phyloP scores from a whole-genome alignment of 1,140 invertebrate genomes.

The Drosophila leontia region DNA sequence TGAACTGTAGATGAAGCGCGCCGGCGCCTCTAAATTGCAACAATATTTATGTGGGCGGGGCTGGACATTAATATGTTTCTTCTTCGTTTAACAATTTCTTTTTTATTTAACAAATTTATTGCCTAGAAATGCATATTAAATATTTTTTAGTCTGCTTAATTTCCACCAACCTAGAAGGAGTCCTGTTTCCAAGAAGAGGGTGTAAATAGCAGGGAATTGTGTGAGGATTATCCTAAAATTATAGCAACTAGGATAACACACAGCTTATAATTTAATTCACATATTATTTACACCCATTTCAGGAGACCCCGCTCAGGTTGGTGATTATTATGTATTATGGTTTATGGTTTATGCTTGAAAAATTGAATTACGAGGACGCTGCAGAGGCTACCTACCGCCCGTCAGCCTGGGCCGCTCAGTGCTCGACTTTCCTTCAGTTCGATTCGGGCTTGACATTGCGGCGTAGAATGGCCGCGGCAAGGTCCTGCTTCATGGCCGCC shows the following conservation, averaged over 20 bases:
- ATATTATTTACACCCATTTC: constrained; percentile 2
- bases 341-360: constrained; percentile 32
- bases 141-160: constrained; percentile 40
- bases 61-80: constrained; percentile 70
- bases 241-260: constrained; percentile 8
- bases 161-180: background rate
- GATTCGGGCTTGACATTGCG: constrained; percentile 86
- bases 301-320: constrained; percentile 8
- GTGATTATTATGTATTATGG: background rate
- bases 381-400: constrained; percentile 36
- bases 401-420: constrained; percentile 36
- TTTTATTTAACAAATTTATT: constrained; percentile 75
- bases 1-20: constrained; percentile 39
- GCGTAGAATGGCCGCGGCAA: constrained; percentile 92
- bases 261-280: constrained; percentile 14
- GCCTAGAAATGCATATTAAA: constrained; percentile 76
- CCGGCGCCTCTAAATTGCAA: constrained; percentile 57
- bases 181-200: background rate
- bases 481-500: constrained; percentile 93
- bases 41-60: constrained; percentile 42
- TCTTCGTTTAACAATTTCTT: constrained; percentile 67
- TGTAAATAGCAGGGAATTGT: constrained; percentile 31
- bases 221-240: background rate
- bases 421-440: constrained; percentile 62
- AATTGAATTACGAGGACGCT: constrained; percentile 53